Evolutionary conservation across 2,113 vertebrate genomes (phyloP).

Genomic region (Hassar affinis): DNA sequence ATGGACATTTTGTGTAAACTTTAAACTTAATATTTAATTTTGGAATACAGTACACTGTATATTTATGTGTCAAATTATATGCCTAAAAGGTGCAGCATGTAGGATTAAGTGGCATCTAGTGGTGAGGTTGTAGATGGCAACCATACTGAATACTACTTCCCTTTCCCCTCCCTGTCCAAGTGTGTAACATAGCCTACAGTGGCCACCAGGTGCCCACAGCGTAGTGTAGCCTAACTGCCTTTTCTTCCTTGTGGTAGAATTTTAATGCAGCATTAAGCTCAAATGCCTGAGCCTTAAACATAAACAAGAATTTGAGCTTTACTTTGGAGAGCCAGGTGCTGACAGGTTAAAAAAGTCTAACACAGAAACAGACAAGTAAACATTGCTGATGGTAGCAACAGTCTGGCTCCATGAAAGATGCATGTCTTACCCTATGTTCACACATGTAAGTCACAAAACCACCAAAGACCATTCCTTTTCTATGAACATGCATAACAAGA

Average conservation of each 20-base stretch:
- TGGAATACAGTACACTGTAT: no score
- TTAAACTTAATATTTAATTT: neutral
- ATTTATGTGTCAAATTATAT: no score
- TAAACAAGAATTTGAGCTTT: neutral
- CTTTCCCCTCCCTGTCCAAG: no score
- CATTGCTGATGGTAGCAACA: neutral
- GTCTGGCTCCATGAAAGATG: neutral
- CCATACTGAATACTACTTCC: no score
- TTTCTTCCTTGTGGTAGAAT: neutral
- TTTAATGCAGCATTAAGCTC: no score
- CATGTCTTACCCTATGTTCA: neutral
- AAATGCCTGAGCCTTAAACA: slow-evolving; percentile 9
- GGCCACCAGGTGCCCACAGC: no score
- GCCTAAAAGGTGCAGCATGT: no score
- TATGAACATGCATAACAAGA: neutral
- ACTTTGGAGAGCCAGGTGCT: neutral
- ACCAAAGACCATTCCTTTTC: neutral
- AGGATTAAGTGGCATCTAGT: no score
- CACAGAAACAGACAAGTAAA: neutral
- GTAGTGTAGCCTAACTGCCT: no score
- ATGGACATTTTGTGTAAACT: neutral
- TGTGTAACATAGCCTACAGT: no score
- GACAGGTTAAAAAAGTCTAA: neutral
- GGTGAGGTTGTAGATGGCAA: no score
- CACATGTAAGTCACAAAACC: neutral